These are phyloP conservation scores for Stramonita haemastoma DNA, from an alignment of 2,888 invertebrate genomes.

Conservation along the genomic window DNA sequence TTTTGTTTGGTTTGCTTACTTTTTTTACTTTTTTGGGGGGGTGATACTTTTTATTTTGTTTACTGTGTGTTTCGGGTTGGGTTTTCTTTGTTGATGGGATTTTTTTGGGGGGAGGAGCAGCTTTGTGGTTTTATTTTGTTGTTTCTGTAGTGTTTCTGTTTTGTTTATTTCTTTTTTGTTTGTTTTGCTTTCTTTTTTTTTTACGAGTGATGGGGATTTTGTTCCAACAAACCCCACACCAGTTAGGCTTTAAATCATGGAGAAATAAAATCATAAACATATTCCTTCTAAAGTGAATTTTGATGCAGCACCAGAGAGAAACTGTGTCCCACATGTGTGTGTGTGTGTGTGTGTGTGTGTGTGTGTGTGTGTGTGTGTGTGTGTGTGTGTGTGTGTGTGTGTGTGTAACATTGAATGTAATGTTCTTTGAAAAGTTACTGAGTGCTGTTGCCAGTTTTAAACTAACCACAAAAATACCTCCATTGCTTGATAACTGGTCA, in stretches of 20 bases:
- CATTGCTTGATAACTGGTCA: too few relatives aligned
- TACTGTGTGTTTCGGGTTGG: neutral
- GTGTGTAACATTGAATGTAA: neutral
- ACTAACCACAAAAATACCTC: too few relatives aligned
- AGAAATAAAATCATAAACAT: neutral
- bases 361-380: neutral
- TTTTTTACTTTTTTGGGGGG: too few relatives aligned
- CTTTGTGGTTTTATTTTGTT: neutral
- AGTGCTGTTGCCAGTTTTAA: too few relatives aligned
- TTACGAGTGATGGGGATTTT: neutral
- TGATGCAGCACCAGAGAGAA: neutral
- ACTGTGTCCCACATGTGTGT: neutral
- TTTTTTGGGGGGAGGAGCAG: too few relatives aligned
- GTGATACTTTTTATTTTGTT: too few relatives aligned
- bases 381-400: neutral
- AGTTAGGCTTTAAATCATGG: neutral
- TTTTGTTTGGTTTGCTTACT: too few relatives aligned
- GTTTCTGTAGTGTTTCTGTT: neutral
- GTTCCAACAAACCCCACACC: neutral
- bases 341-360: conserved; percentile 6
- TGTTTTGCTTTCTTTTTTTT: neutral
- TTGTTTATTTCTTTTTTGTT: neutral
- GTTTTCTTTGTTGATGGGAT: neutral
- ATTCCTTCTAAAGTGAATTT: neutral
- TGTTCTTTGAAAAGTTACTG: neutral